Evolutionary conservation across 2,113 vertebrate genomes (phyloP).

Genomic region (Trichomycterus rosablanca): DNA sequence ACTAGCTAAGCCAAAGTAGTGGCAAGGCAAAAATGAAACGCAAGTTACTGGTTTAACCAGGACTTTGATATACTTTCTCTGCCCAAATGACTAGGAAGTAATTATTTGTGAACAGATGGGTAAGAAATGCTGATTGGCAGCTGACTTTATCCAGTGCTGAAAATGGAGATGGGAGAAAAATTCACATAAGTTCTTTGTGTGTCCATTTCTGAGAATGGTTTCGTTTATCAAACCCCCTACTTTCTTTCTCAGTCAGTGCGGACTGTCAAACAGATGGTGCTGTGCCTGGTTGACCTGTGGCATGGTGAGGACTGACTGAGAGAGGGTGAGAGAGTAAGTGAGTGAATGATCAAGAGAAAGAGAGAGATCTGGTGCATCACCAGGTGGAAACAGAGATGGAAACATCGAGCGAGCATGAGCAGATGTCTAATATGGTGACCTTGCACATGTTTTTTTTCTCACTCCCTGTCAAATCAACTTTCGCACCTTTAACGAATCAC

Average conservation of each 20-base stretch:
- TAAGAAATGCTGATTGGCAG: too few species aligned
- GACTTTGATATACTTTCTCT: too few species aligned
- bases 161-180: background rate
- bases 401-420: conserved; percentile 9
- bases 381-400: background rate
- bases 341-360: background rate
- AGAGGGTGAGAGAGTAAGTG: background rate
- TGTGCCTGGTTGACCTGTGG: conserved; percentile 11
- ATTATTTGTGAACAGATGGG: too few species aligned
- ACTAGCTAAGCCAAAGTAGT: too few species aligned
- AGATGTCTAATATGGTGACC: background rate
- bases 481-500: conserved; percentile 44
- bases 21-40: too few species aligned
- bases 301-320: conserved; percentile 3
- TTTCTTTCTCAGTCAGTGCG: conserved; percentile 6
- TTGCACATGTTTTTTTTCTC: conserved; percentile 1
- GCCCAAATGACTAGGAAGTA: too few species aligned
- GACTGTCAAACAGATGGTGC: conserved; percentile 23
- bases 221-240: too few species aligned
- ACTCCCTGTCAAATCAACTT: conserved; percentile 1
- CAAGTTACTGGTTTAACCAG: too few species aligned
- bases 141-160: background rate
- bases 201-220: too few species aligned
- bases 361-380: background rate
- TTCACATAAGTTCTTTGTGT: too few species aligned